phyloP scores from a whole-genome alignment of 2,797 vertebrate species.

The Poecilia velifera region DNA sequence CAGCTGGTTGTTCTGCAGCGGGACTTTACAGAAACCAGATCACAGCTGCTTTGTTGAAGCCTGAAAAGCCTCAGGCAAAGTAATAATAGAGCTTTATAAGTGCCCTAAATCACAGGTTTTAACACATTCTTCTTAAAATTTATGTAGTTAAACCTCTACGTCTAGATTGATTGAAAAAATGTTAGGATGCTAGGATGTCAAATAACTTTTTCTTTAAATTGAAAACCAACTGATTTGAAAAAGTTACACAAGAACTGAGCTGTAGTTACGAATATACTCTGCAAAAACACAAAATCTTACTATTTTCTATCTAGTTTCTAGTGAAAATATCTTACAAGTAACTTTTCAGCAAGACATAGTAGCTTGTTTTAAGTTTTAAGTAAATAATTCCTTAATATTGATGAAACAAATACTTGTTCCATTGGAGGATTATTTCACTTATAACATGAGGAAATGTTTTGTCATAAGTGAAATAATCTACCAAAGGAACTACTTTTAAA shows the following conservation, averaged over 20 bases:
- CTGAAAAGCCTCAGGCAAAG: slow-evolving; percentile 18
- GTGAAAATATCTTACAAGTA: no score
- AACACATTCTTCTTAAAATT: slow-evolving; percentile 7
- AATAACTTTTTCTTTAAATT: neutral
- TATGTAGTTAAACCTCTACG: neutral
- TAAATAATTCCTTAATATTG: no score
- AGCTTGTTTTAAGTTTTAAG: no score
- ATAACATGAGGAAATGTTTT: no score
- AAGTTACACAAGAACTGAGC: neutral
- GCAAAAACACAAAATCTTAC: no score
- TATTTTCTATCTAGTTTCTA: no score
- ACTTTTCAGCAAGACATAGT: no score
- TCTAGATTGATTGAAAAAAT: neutral
- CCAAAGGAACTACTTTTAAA: no score
- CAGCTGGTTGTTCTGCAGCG: slow-evolving; percentile 51
- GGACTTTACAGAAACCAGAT: slow-evolving; percentile 34
- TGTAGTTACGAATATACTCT: neutral
- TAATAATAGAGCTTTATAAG: slow-evolving; percentile 41
- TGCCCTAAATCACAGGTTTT: slow-evolving; percentile 29
- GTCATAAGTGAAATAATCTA: no score
- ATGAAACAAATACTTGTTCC: no score
- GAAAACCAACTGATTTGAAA: neutral
- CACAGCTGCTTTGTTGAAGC: slow-evolving; percentile 49
- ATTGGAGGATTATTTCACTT: no score
- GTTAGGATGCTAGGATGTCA: neutral